Base-by-base conservation (phyloP, 1,140 invertebrate genomes). In the Drosophila setifemur region DNA sequence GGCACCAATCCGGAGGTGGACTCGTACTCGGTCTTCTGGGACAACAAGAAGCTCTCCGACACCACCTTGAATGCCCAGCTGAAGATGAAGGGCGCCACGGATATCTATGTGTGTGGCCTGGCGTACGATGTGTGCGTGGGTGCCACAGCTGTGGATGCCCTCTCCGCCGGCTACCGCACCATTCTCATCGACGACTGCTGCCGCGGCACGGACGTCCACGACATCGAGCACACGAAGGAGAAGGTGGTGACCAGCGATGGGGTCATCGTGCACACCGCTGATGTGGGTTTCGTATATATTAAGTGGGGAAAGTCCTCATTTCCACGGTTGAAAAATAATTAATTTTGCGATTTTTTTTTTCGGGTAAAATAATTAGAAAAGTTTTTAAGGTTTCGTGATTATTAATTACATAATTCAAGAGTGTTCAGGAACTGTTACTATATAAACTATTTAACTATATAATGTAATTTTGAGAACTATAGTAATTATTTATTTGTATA, bases 1-100 rank as follows among this genome's bases (percentile, higher is more conserved):
- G 98, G 98, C 11, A 97, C 96, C 2, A 96, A 98, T 90, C 95
- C 97, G 0, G 96, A 98, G 67, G 96, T 99, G 6, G 98, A 99
- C 89, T 98, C 97, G 1, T 99, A 99, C 91, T 99, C 97, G 0
- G 98, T 98, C 9, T 99, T 99, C 92, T 98, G 96, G 95, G 98
- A 99, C 91, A 99, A 99, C 91, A 96, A 96, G 88, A 97, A 97
- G 90, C 90, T 97, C 21, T 95, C 95, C 1, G 94, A 97, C 76
- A 99, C 98, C 3, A 95, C 95, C 12, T 91, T 99, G n/a, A 94
- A 94, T 60, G 92, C 93, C 1, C 95, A 98, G 87, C 91, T 99
- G 28, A 93, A 94, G 33, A 91, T 94, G 82, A 94, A 95, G 71
- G 94, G 94, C 29, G 95, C 97, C 7, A 98, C 97, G 4, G 97